Percentiles rank a stretch among this genome's conserved stretches.
These are phyloP conservation scores for Discoglossus pictus DNA, from an alignment of 2,797 vertebrate species.

Conservation along the genomic window DNA sequence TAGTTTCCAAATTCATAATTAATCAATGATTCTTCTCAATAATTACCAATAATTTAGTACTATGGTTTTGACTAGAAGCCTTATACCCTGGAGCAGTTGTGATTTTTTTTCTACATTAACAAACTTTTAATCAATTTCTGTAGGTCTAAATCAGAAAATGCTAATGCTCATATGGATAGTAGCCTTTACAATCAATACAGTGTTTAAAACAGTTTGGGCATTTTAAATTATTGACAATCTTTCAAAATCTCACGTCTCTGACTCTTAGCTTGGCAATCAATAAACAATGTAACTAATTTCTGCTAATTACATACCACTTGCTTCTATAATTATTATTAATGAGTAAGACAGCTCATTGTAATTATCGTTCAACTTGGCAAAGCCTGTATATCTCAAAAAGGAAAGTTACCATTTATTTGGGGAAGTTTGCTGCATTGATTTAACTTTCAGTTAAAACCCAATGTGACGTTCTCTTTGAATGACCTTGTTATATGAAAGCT, in stretches of 20 bases:
- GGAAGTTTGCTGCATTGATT: background rate
- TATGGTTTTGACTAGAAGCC: too few species aligned
- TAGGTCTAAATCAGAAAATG: too few species aligned
- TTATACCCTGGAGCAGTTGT: too few species aligned
- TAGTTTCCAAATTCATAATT: too few species aligned
- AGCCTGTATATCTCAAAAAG: conserved; percentile 1
- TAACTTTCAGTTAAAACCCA: conserved; percentile 63
- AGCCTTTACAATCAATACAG: too few species aligned
- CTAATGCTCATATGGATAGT: too few species aligned
- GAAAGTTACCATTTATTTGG: conserved; percentile 4
- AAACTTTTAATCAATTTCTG: too few species aligned
- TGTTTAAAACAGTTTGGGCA: too few species aligned
- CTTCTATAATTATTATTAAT: conserved; percentile 52
- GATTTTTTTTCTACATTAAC: too few species aligned
- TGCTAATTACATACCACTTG: conserved; percentile 48
- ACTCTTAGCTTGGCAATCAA: conserved; percentile 43
- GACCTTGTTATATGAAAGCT: conserved; percentile 40
- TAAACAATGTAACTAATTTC: conserved; percentile 51
- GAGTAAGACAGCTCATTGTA: conserved; percentile 25
- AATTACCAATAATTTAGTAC: too few species aligned
- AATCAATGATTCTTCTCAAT: too few species aligned
- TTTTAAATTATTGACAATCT: conserved; percentile 18
- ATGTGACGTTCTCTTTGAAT: conserved; percentile 50
- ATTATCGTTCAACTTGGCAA: conserved; percentile 36
- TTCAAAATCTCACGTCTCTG: conserved; percentile 12